These are phyloP conservation scores for Trachelus tabidus DNA, from an alignment of 2,888 invertebrate species.

Conservation along the genomic window DNA sequence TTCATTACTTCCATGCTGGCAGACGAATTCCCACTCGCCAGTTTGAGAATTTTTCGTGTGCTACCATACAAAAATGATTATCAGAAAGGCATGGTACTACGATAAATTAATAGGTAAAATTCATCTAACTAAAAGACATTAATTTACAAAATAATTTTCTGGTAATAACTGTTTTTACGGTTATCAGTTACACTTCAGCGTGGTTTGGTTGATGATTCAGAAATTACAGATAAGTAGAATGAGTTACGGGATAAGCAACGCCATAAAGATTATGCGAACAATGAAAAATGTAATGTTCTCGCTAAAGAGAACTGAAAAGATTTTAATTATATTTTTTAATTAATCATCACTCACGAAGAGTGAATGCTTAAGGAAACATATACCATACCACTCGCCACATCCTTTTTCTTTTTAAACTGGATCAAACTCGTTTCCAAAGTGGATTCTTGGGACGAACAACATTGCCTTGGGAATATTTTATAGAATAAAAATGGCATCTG, in stretches of 20 bases:
- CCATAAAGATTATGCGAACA: neutral
- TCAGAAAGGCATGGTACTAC: neutral
- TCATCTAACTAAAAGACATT: neutral
- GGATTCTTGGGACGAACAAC: neutral
- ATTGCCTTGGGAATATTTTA: neutral
- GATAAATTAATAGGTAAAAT: neutral
- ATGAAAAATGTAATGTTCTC: neutral
- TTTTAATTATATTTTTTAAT: neutral
- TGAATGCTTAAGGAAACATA: neutral
- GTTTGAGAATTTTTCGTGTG: conserved; percentile 9
- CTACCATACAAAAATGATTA: neutral
- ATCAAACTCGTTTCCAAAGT: neutral
- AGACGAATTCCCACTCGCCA: conserved; percentile 59
- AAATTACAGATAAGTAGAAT: neutral
- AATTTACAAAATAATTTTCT: neutral
- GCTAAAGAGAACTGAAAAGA: neutral
- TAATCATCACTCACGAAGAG: neutral
- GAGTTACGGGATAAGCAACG: neutral
- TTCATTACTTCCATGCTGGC: conserved; percentile 69
- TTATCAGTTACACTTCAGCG: neutral
- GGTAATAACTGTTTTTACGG: neutral
- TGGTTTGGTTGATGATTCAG: neutral
- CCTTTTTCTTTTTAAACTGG: neutral
- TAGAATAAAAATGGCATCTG: neutral
- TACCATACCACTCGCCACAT: neutral